Evolutionary conservation across 2,888 invertebrate species (phyloP), one percentile per base, ranked within the genome.

Genomic region (Phragmatobia fuliginosa): DNA sequence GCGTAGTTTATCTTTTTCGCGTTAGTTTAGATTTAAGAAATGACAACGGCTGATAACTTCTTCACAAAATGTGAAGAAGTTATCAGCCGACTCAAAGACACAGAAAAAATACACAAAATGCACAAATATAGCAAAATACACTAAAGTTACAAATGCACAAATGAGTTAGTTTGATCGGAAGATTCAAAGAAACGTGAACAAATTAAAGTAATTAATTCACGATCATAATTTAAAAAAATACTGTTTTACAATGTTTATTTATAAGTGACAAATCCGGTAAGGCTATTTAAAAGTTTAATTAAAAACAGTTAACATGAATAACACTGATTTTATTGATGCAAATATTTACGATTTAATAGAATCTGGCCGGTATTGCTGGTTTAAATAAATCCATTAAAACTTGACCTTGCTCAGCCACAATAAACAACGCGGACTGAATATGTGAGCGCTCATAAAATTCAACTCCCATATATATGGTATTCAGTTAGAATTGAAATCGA

Each of bases 381-480:
- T 73, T 77, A 79, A 72, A 79, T 73, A 75, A 68, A 69, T 59
- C 61, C 79, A 73, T 73, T 77, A 72, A 72, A 79, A 66, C 62
- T 67, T 71, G 75, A 67, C 77, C 77, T 77, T 70, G 77, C 41
- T 18, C 16, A 65, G 56, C 63, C 75, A 72, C 69, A 76, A 77
- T 71, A 77, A 78, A 76, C 77, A 71, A 64, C 38, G 60, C 49
- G 60, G 49, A 60, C 73, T 66, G 70, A 71, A 75, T 74, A 67
- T 70, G 75, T 68, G 68, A 59, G 72, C 63, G 67, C 56, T 66
- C 71, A 71, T 80, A 76, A 80, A 80, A 76, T 31, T 68, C 68
- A 69, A 73, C 77, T 72, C 67, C 68, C 73, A 70, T 58, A 73
- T 76, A 75, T 78, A 76, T 64, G 64, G 64, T 49, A 32, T 74